A percentile compares a stretch with the other conserved stretches of the same genome.
Conservation (phyloP, 1,140 invertebrate genomes). For the Drosophila yakuba region DNA sequence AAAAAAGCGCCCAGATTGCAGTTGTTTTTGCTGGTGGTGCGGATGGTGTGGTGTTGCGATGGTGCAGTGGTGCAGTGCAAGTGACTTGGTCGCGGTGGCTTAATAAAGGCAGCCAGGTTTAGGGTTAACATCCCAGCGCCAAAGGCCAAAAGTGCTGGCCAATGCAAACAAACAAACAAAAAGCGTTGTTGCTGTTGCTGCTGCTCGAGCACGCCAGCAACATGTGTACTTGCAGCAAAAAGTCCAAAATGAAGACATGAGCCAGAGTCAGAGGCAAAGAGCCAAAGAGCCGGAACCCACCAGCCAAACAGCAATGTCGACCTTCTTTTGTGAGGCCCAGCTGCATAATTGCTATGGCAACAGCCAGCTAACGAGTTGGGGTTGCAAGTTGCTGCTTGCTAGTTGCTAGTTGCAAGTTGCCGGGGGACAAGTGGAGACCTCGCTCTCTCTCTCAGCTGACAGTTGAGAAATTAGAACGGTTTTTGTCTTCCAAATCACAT, state of each 20-base stretch:
- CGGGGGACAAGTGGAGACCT: slow-evolving; percentile 41
- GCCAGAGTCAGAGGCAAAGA: slow-evolving; percentile 26
- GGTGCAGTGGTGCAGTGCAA: slow-evolving; percentile 39
- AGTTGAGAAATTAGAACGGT: slow-evolving; percentile 83
- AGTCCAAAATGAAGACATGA: slow-evolving; percentile 79
- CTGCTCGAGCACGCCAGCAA: slow-evolving; percentile 59
- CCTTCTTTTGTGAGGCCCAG: slow-evolving; percentile 76
- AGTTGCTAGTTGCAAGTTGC: slow-evolving; percentile 16
- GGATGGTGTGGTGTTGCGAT: slow-evolving; percentile 16
- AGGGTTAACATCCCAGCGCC: slow-evolving; percentile 71
- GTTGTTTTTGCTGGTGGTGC: slow-evolving; percentile 26
- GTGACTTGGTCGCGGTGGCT: slow-evolving; percentile 67
- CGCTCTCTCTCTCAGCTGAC: slow-evolving; percentile 57
- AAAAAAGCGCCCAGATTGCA: slow-evolving; percentile 66
- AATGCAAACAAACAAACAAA: slow-evolving; percentile 76
- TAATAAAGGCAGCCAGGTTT: slow-evolving; percentile 77
- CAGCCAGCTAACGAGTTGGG: slow-evolving; percentile 68
- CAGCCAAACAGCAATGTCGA: slow-evolving; percentile 51
- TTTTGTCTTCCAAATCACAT: slow-evolving; percentile 77
- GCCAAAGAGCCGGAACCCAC: slow-evolving; percentile 31
- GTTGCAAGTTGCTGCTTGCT: slow-evolving; percentile 22
- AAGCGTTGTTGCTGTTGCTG: slow-evolving; percentile 28
- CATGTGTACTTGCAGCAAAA: slow-evolving; percentile 65
- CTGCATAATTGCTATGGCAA: slow-evolving; percentile 78
- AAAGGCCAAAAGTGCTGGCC: slow-evolving; percentile 80